Evolutionary conservation across 2,888 invertebrate species (phyloP).

Genomic region (Nesidiocoris tenuis): DNA sequence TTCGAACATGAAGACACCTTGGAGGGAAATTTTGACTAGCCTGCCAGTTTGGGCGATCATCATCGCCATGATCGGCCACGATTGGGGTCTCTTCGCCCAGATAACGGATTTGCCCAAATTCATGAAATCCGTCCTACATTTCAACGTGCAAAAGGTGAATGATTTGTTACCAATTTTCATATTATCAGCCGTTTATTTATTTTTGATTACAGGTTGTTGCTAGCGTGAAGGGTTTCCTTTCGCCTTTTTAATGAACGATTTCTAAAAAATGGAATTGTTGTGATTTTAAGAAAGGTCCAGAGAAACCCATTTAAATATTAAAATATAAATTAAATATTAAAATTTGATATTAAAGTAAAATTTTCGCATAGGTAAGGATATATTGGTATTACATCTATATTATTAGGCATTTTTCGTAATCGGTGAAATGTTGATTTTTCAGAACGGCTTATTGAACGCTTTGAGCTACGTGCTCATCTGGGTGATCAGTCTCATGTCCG

Average conservation of each 20-base stretch:
- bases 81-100: constrained; percentile 70
- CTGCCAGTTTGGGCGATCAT: constrained; percentile 55
- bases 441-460: constrained; percentile 41
- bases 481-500: constrained; percentile 26
- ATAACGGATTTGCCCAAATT: constrained; percentile 68
- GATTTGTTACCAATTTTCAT: neutral
- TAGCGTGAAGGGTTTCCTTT: too few relatives aligned
- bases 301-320: too few relatives aligned
- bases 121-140: constrained; percentile 66
- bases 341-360: too few relatives aligned
- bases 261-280: too few relatives aligned
- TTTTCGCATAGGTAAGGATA: too few relatives aligned
- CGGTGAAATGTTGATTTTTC: neutral
- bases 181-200: neutral
- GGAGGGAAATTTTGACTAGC: constrained; percentile 64
- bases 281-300: too few relatives aligned
- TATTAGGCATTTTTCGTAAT: neutral
- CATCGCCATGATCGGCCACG: constrained; percentile 57
- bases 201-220: too few relatives aligned
- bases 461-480: constrained; percentile 34
- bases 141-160: constrained; percentile 60
- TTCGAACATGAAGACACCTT: constrained; percentile 59
- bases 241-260: too few relatives aligned
- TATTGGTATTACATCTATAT: too few relatives aligned
- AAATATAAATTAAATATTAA: too few relatives aligned